These are phyloP conservation scores for Sylvilagus floridanus DNA, from an alignment of 2,797 vertebrate genomes.

Conservation along the genomic window DNA sequence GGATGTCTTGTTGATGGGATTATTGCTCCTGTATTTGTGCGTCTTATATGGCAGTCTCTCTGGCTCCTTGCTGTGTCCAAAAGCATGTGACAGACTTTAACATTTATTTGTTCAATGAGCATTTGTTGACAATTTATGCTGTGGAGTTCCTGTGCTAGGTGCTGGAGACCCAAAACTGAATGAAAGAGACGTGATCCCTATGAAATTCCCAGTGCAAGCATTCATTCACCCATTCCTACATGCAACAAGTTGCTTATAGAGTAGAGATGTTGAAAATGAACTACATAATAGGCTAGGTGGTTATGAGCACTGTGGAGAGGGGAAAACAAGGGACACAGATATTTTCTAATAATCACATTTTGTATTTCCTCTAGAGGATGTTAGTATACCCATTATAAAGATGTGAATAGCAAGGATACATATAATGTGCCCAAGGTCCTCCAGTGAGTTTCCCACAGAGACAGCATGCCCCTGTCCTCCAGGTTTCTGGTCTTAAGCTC, in stretches of 20 bases:
- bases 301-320: not conserved
- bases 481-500: not conserved
- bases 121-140: not conserved
- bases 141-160: not conserved
- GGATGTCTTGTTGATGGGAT: not conserved
- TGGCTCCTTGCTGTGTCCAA: not conserved
- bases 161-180: not conserved
- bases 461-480: rapidly evolving
- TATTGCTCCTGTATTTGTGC: not conserved
- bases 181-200: not conserved
- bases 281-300: not conserved
- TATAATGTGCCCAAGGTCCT: rapidly evolving
- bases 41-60: not conserved
- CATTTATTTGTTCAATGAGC: not conserved
- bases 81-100: not conserved
- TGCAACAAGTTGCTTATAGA: not conserved
- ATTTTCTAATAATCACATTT: not conserved
- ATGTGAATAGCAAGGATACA: not conserved
- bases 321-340: not conserved
- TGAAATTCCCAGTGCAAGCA: not conserved
- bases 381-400: not conserved
- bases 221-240: not conserved
- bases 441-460: not conserved
- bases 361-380: not conserved
- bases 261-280: not conserved